phyloP scores from a whole-genome alignment of 2,888 invertebrate genomes.

The Operophtera brumata region DNA sequence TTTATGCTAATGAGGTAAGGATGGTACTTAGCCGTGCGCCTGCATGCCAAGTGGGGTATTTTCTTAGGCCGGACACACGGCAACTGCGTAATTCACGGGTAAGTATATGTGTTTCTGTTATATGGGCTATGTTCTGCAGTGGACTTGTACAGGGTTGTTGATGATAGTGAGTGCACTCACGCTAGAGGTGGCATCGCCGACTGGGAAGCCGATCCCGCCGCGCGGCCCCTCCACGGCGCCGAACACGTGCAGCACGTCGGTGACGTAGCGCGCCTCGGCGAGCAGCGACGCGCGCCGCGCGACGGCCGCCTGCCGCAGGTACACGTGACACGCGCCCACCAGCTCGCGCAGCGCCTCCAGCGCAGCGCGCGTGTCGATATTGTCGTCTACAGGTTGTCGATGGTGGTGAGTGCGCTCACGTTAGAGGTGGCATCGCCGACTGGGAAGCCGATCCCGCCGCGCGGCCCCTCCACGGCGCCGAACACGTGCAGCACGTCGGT shows the following conservation, averaged over 20 bases:
- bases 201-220: conserved; percentile 87
- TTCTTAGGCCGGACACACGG: too few species aligned
- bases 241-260: conserved; percentile 88
- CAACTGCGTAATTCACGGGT: too few species aligned
- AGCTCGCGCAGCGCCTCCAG: conserved; percentile 92
- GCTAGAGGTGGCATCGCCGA: conserved; percentile 68
- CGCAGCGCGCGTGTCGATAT: conserved; percentile 94
- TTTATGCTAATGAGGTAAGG: too few species aligned
- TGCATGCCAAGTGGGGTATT: too few species aligned
- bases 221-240: conserved; percentile 85
- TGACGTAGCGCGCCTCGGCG: conserved; percentile 91
- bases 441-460: conserved; percentile 88
- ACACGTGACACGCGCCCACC: conserved; percentile 92
- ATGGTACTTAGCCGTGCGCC: too few species aligned
- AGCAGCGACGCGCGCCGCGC: conserved; percentile 85
- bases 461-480: conserved; percentile 85
- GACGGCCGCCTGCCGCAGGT: conserved; percentile 82
- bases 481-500: conserved; percentile 89
- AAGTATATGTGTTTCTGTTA: too few species aligned
- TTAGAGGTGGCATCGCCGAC: conserved; percentile 69
- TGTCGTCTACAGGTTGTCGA: conserved; percentile 77
- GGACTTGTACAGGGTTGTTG: too few species aligned
- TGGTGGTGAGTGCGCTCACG: conserved; percentile 54
- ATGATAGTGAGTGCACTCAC: conserved; percentile 54
- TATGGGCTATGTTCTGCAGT: too few species aligned